Base-by-base conservation (phyloP, 2,113 vertebrate genomes). In the Xenus cinereus region DNA sequence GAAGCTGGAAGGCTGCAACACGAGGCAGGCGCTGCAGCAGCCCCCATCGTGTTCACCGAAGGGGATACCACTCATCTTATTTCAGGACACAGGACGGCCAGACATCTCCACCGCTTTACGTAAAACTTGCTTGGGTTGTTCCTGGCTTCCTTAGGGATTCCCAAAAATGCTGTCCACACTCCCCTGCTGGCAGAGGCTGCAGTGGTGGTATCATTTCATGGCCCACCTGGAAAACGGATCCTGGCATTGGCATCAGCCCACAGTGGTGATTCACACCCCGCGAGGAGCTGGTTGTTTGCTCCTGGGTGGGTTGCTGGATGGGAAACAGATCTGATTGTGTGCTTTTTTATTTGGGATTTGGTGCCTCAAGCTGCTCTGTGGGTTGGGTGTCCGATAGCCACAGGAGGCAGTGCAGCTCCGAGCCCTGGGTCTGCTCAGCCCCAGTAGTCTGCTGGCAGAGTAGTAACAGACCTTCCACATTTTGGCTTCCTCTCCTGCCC, bases 261-360 rank as follows among this genome's bases (percentile, higher is more conserved):
- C 50, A 15, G 45, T 5, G 51, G 7, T 9, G 67, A 63, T 26
- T 43, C 24, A 28, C 35, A 19, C 4, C 7, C 33, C 35, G 4
- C 1, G 6, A 33, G 20, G 60, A 72, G 41, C 28, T 37, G 48
- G 26, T 33, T 89, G 17, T 15, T 68, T 39, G 8, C 7, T 63
- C 43, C 27, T 9, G 43, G 39, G 20, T 39, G 37, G 43, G 35
- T 14, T 83, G 28, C 41, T 43, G 13, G 27, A 14, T n/a, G 33
- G 32, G 46, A 79, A 73, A 50, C 63, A 48, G 9, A 18, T 59
- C 43, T 33, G 32, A 41, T 15, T 7, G 14, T 0, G 0, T 28
- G 15, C 56, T 62, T 30, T 26, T 21, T 88, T 21, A 14, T 71
- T 53, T 2, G 3, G 30, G 43, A 43, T 74, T 66, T 2, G 3